phyloP scores from a whole-genome alignment of 2,797 vertebrate species.

The Philypnodon macrostomus region DNA sequence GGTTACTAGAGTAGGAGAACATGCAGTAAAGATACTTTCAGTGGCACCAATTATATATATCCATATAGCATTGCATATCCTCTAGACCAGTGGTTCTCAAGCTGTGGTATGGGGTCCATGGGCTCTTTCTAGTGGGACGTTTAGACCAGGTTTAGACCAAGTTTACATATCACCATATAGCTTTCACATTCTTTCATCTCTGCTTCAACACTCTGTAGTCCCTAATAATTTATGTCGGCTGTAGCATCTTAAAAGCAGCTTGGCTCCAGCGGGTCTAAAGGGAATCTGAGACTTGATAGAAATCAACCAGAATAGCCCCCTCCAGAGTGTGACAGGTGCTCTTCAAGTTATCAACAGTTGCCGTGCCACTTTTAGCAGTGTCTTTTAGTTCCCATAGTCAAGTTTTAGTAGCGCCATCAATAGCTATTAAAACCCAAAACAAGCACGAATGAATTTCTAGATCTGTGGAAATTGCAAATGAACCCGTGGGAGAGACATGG shows the following conservation, averaged over 20 bases:
- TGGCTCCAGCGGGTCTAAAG: conserved; percentile 59
- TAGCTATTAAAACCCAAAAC: conserved; percentile 27
- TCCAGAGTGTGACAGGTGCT: conserved; percentile 74
- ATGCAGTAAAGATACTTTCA: conserved; percentile 27
- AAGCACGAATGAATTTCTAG: conserved; percentile 6
- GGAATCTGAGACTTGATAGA: conserved; percentile 74
- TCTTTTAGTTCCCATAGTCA: conserved; percentile 31
- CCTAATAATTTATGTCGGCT: conserved; percentile 56
- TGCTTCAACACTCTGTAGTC: conserved; percentile 12
- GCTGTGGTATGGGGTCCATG: too few species aligned
- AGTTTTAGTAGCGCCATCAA: conserved; percentile 20
- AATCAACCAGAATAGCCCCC: conserved; percentile 78
- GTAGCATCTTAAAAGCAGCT: conserved; percentile 58
- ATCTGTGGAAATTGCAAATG: neutral
- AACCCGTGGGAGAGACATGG: too few species aligned
- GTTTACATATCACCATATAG: neutral
- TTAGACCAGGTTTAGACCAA: too few species aligned
- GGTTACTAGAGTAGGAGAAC: too few species aligned
- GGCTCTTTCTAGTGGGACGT: too few species aligned
- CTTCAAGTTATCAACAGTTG: conserved; percentile 63
- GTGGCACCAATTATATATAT: conserved; percentile 6
- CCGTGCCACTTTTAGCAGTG: conserved; percentile 62
- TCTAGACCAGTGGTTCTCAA: too few species aligned
- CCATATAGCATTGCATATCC: conserved; percentile 33
- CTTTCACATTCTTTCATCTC: conserved; percentile 9